Conservation (phyloP, 2,888 invertebrate genomes). For the Steinernema hermaphroditum region DNA sequence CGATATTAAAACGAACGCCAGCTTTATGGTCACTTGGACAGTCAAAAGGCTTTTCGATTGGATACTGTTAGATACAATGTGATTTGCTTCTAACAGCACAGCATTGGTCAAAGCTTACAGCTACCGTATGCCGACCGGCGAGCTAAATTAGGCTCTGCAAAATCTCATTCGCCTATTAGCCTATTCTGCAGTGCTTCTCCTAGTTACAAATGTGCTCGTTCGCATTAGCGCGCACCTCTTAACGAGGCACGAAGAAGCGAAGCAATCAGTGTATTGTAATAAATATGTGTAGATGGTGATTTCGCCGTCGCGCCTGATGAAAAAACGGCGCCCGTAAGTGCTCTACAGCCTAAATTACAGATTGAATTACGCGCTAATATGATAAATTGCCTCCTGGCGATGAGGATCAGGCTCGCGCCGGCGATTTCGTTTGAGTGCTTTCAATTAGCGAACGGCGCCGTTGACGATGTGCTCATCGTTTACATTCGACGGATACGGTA, state of each 20-base stretch:
- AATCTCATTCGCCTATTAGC: too few relatives aligned
- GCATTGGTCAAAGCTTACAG: too few relatives aligned
- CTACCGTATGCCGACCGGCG: too few relatives aligned
- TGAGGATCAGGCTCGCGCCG: constrained; percentile 9
- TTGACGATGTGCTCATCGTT: not conserved
- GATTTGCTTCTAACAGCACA: too few relatives aligned
- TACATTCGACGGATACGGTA: too few relatives aligned
- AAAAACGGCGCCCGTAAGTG: constrained; percentile 23
- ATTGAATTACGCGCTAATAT: constrained; percentile 31
- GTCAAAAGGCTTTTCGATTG: too few relatives aligned
- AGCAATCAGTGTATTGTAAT: constrained; percentile 25
- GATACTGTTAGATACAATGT: too few relatives aligned
- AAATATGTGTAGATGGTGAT: constrained; percentile 28
- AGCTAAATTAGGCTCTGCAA: too few relatives aligned
- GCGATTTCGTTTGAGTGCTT: constrained; percentile 29
- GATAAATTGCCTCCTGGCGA: constrained; percentile 9
- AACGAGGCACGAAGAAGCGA: not conserved
- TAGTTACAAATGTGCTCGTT: not conserved
- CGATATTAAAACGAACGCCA: too few relatives aligned
- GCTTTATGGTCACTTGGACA: too few relatives aligned
- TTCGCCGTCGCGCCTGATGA: not conserved
- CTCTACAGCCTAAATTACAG: constrained; percentile 8
- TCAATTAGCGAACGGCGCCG: constrained; percentile 17
- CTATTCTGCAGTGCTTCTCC: not conserved
- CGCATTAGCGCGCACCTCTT: not conserved